Conservation (phyloP, 2,113 vertebrate genomes). For the Myodes glareolus region DNA sequence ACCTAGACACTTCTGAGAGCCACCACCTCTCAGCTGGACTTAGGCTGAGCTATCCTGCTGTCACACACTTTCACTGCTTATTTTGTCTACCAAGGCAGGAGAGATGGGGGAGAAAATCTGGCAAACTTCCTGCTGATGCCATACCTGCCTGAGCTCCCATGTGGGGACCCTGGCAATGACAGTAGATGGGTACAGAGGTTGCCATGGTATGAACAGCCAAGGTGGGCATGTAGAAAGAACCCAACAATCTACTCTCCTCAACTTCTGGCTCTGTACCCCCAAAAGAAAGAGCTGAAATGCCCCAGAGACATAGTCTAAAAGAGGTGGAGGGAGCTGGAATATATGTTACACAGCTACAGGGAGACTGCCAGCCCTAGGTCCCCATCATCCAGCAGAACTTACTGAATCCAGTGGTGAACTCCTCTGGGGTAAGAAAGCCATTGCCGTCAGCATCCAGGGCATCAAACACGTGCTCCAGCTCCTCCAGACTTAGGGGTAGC, state of each 20-base stretch:
- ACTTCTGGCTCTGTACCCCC: background rate
- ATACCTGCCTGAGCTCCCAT: background rate
- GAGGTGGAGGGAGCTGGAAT: no score
- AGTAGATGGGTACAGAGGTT: background rate
- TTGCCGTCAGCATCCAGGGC: conserved; percentile 93
- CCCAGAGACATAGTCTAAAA: background rate
- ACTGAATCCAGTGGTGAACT: conserved; percentile 96
- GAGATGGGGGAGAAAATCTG: background rate
- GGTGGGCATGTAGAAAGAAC: background rate
- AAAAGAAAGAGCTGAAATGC: background rate
- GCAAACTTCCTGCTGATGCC: background rate
- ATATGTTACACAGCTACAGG: background rate
- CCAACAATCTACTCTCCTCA: background rate
- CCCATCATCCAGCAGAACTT: conserved; percentile 76
- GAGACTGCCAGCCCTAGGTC: accelerated
- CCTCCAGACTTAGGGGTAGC: conserved; percentile 91
- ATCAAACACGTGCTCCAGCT: conserved; percentile 94
- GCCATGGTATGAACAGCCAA: background rate
- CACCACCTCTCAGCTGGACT: background rate
- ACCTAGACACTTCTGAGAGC: background rate
- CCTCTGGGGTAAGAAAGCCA: conserved; percentile 92
- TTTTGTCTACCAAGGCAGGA: background rate
- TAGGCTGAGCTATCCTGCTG: accelerated
- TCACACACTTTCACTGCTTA: background rate
- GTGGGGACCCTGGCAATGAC: background rate